Base-by-base conservation (phyloP, 2,797 vertebrate species). In the Sparidentex hasta region DNA sequence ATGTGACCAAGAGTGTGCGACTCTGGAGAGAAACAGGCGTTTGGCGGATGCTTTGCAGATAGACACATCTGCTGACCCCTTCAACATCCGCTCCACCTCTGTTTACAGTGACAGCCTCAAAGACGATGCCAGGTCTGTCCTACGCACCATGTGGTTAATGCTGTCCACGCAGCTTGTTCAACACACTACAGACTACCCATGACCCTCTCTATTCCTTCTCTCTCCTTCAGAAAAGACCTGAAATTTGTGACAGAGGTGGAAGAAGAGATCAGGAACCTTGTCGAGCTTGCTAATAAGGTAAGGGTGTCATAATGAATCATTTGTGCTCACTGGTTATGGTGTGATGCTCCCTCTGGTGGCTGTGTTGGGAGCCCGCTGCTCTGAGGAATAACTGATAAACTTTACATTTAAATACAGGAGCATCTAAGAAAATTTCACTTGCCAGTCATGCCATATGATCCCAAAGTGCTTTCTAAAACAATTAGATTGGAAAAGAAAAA, bases 221-320 rank as follows among this genome's bases (percentile, higher is more conserved):
- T 44, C 11, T 89, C 44, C 90, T 95, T 73, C 93, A 99, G 98
- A 92, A 99, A 97, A 91, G 98, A 99, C 86, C 90, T 97, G 76
- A 99, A 97, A 80, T 99, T 99, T 92, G 95, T 99, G 84, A 95
- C 95, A 67, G 98, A 98, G n/a, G 88, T 99, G n/a, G 98, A 99
- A 87, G 97, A 97, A 82, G 97, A 98, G 93, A 97, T 99, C 87
- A 97, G 92, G 94, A 95, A 94, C 76, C 95, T 99, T 11, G 96
- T 99, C 77, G 97, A 99, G 86, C 95, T 97, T 23, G 96, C 96
- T 58, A 97, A 96, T 92, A 99, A 99, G 98, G 98, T 99, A 91
- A 87, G 9, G 88, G 58, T 13, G 4, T 44, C 17, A 11, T 14
- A 23, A 33, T 20, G 16, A 51, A 25, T 25, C 14, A 21, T 2